Evolutionary conservation across 1,140 invertebrate genomes (phyloP).

Genomic region (Steinernema khuongi): DNA sequence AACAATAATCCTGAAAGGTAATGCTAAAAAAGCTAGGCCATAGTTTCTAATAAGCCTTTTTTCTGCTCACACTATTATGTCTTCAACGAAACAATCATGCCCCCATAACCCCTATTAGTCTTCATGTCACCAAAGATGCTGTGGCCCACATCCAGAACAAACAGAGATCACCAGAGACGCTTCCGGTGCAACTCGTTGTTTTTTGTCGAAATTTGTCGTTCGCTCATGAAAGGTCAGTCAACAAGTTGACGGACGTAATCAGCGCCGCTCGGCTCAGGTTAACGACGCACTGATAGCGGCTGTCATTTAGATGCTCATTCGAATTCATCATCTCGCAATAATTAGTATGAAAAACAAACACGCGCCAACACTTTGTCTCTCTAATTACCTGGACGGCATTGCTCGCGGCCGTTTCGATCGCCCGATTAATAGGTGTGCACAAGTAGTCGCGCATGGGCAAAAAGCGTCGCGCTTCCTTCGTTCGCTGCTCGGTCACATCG

Average conservation of each 20-base stretch:
- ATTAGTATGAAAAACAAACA: constrained; percentile 16
- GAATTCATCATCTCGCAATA: constrained; percentile 1
- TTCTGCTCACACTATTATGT: too few relatives aligned
- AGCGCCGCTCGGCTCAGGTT: neutral
- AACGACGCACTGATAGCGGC: neutral
- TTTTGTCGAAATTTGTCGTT: constrained; percentile 6
- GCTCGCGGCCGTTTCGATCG: constrained; percentile 7
- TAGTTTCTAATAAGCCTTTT: too few relatives aligned
- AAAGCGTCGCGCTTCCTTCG: neutral
- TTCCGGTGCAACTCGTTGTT: neutral
- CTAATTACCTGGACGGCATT: constrained; percentile 15
- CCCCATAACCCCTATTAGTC: too few relatives aligned
- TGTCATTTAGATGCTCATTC: neutral
- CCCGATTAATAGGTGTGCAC: constrained; percentile 9
- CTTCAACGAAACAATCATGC: too few relatives aligned
- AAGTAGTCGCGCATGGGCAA: neutral
- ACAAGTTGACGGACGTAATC: neutral
- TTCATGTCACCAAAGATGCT: too few relatives aligned
- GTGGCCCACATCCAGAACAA: neutral
- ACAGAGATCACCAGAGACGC: too few relatives aligned
- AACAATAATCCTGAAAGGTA: too few relatives aligned
- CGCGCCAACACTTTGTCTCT: constrained; percentile 5
- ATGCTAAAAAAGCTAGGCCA: too few relatives aligned
- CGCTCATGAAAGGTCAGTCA: neutral
- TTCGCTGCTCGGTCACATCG: neutral